A percentile compares a stretch with the other conserved stretches of the same genome.
These are phyloP conservation scores for Alligator mississippiensis DNA, from an alignment of 2,113 vertebrate species.

Conservation along the genomic window DNA sequence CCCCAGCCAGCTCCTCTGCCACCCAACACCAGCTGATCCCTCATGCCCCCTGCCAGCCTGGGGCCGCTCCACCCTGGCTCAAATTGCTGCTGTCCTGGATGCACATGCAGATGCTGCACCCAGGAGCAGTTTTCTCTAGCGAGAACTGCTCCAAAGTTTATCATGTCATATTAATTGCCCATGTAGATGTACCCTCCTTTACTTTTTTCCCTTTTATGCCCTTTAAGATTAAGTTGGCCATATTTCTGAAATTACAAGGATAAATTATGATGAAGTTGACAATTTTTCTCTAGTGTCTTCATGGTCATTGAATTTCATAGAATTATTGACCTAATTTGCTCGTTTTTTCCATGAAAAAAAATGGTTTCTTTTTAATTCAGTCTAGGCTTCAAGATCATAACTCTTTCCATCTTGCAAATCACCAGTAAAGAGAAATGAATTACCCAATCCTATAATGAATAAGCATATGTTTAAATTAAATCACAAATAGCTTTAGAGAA, in stretches of 20 bases:
- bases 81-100: too few species aligned
- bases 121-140: too few species aligned
- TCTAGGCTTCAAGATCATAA: not conserved
- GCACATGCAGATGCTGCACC: too few species aligned
- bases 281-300: too few species aligned
- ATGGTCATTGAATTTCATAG: too few species aligned
- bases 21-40: too few species aligned
- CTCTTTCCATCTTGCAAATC: constrained; percentile 1
- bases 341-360: constrained; percentile 2
- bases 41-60: too few species aligned
- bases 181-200: too few species aligned
- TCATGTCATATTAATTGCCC: too few species aligned
- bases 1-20: too few species aligned
- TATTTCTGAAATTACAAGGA: not conserved
- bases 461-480: not conserved
- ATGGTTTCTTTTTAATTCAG: constrained; percentile 27
- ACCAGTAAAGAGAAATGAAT: constrained; percentile 20
- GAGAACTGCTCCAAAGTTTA: too few species aligned
- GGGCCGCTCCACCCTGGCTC: too few species aligned
- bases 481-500: constrained; percentile 1
- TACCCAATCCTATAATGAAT: not conserved
- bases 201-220: not conserved
- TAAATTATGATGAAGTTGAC: not conserved
- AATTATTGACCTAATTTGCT: not conserved
- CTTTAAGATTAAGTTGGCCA: not conserved